Percentiles rank a stretch among this genome's conserved stretches.
Conservation (phyloP, 1,140 invertebrate genomes). For the Oppia nitens region DNA sequence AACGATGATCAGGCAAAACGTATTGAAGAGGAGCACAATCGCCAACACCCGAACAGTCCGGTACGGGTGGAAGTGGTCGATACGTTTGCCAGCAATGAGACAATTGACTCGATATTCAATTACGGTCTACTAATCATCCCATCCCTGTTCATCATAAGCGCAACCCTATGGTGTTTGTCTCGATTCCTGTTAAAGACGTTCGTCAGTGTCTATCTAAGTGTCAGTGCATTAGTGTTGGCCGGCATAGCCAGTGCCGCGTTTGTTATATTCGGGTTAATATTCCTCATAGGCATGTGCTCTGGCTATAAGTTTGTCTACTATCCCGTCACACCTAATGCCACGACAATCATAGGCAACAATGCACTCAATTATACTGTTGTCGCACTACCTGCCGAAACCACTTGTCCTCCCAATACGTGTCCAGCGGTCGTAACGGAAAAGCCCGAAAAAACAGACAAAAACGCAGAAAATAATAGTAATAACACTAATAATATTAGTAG, state of each 20-base stretch:
- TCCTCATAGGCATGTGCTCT: neutral
- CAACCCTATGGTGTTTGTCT: neutral
- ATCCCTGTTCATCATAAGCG: neutral
- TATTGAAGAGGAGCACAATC: neutral
- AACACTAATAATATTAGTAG: neutral
- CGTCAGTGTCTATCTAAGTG: neutral
- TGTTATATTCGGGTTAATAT: neutral
- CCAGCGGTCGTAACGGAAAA: neutral
- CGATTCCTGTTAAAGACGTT: neutral
- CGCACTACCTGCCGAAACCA: neutral
- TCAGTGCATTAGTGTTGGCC: neutral
- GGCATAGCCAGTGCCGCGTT: neutral
- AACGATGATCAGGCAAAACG: neutral
- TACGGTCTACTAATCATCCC: neutral
- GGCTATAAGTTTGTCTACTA: neutral
- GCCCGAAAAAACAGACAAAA: neutral
- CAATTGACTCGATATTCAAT: neutral
- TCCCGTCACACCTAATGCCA: neutral
- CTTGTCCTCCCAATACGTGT: neutral
- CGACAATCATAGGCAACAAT: neutral
- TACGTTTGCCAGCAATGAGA: neutral
- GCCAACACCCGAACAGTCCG: neutral
- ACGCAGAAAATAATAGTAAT: neutral
- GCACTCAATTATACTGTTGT: neutral
- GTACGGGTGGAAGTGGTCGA: neutral